Evolutionary conservation across 2,113 vertebrate genomes (phyloP).

Genomic region (Tragulus kanchil): DNA sequence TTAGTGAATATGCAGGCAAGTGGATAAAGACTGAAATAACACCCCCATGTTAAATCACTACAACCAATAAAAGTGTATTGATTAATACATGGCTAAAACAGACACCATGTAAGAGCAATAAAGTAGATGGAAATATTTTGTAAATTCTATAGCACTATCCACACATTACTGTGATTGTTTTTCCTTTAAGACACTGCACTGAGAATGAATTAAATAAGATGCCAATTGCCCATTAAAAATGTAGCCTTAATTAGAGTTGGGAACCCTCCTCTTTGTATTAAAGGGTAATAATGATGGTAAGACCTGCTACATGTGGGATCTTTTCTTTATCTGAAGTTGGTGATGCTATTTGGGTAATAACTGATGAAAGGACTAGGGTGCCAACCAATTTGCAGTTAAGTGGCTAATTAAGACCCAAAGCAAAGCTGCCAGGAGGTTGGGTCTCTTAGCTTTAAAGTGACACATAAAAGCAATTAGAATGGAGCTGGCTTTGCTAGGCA

Average conservation of each 20-base stretch:
- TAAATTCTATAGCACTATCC: constrained; percentile 37
- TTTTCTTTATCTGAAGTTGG: constrained; percentile 71
- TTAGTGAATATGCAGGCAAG: background rate
- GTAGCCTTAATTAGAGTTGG: constrained; percentile 75
- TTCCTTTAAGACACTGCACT: constrained; percentile 62
- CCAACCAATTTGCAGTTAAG: constrained; percentile 78
- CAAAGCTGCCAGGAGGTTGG: constrained; percentile 82
- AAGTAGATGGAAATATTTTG: constrained; percentile 66
- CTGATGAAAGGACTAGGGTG: constrained; percentile 58
- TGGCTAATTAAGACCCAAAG: constrained; percentile 79
- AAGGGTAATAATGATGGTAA: constrained; percentile 79
- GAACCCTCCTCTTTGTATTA: constrained; percentile 69
- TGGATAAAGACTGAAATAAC: constrained; percentile 29
- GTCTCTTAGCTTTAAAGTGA: constrained; percentile 81
- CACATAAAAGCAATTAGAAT: constrained; percentile 84
- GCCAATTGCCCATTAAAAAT: constrained; percentile 73
- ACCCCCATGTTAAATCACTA: background rate
- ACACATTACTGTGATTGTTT: constrained; percentile 68
- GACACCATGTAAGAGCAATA: constrained; percentile 22
- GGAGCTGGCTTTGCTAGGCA: constrained; percentile 66
- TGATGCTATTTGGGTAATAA: constrained; percentile 82
- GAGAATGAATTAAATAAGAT: constrained; percentile 76
- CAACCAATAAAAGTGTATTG: constrained; percentile 25
- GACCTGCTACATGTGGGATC: constrained; percentile 77
- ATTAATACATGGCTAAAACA: background rate